Evolutionary conservation across 2,888 invertebrate genomes (phyloP).

Genomic region (Enchytraeus crypticus): DNA sequence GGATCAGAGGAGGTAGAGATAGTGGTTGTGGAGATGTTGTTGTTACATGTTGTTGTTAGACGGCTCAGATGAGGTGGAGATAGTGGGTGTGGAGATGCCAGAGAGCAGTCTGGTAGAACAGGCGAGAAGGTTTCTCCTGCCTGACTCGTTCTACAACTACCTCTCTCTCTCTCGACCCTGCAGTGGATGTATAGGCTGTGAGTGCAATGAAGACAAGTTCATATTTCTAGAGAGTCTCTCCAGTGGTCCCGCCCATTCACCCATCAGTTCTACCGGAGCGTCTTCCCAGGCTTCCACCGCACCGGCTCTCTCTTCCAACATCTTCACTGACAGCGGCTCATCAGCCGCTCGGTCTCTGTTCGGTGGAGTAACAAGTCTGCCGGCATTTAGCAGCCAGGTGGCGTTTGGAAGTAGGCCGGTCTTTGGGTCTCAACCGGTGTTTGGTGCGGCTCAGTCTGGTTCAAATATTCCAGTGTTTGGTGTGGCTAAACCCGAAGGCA

Average conservation of each 20-base stretch:
- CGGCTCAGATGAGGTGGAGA: too few relatives aligned
- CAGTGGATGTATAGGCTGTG: constrained; percentile 44
- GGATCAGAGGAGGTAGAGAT: too few relatives aligned
- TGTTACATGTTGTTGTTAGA: too few relatives aligned
- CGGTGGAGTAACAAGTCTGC: neutral
- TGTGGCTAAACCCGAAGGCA: neutral
- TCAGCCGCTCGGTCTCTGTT: neutral
- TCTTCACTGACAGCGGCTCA: neutral
- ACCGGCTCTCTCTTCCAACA: neutral
- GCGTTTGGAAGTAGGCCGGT: neutral
- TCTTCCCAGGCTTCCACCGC: neutral
- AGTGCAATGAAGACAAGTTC: constrained; percentile 26
- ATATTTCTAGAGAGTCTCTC: too few relatives aligned
- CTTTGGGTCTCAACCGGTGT: neutral
- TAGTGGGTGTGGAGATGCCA: constrained; percentile 32
- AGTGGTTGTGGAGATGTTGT: too few relatives aligned
- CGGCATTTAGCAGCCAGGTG: neutral
- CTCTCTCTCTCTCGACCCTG: constrained; percentile 34
- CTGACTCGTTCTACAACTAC: constrained; percentile 44
- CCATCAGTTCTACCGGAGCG: neutral
- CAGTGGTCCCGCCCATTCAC: neutral
- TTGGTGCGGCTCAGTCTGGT: neutral
- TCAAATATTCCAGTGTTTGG: neutral
- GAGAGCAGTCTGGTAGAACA: constrained; percentile 34
- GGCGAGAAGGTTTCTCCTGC: constrained; percentile 38